Base-by-base conservation (phyloP, 2,888 invertebrate genomes). In the Amphipoea oculea region DNA sequence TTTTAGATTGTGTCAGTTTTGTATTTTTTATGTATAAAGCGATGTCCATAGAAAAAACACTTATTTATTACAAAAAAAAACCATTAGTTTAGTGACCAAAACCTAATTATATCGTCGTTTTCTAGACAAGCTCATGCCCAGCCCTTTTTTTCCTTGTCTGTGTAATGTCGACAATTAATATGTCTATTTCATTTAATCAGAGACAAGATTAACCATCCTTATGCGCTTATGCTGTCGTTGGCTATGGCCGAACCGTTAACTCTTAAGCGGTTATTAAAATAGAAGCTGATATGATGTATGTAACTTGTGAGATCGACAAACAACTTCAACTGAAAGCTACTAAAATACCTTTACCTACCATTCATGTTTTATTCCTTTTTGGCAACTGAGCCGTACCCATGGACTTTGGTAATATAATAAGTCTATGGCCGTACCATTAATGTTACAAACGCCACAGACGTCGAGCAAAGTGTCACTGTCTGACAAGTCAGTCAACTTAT, bases 401-500 rank as follows among this genome's bases (percentile, higher is more conserved):
- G 29, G 29, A 29, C 29, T 29, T 29, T 29, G 29, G 29, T 29
- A 29, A 29, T 29, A 29, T 29, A 29, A 29, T 29, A 29, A 29
- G 29, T 29, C 29, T 1, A 29, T 29, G 29, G 29, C 29, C 29
- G 29, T 29, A 29, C 29, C 29, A 29, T 29, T 29, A 29, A 29
- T 29, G 29, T 29, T 29, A 29, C 29, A 29, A 29, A 29, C 29
- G 29, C 29, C 51, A 57, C 42, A 57, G 63, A 60, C 29, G 45
- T 63, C 29, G 54, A 63, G 48, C 42, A 48, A 67, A 36, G 14
- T 17, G 14, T 51, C 51, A 75, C 76, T n/a, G 71, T 62, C 17
- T 84, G 40, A 42, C 42, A 42, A 42, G 6, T 11, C 45, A 45
- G 1, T 45, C 45, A 42, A 63, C 63, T 83, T 76, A n/a, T 62